Base-by-base conservation (phyloP, 1,140 invertebrate species). In the Zaprionus gabonicus region DNA sequence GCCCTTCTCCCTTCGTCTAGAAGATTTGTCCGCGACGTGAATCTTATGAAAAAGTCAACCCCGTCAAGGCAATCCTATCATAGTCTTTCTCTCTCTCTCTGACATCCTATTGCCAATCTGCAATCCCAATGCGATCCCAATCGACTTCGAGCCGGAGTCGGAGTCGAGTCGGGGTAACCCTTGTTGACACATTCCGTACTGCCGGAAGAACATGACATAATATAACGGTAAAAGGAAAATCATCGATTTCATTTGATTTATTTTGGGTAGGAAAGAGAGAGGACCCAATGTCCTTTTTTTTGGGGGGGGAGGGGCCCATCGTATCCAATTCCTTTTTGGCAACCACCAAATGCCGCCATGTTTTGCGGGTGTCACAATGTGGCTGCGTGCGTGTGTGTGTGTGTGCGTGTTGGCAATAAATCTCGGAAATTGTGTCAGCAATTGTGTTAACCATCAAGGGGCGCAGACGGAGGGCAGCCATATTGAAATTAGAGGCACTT, bases 241-340 rank as follows among this genome's bases (percentile, higher is more conserved):
- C 84, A 87, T 87, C 84, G 84, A 84, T 88, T 87, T 87, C 79
- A 87, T 88, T 87, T 88, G 85, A 88, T 88, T 87, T 84, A 88
- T 87, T 84, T 84, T 51, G 44, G 20, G 3, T 3, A 34, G 31
- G 20, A 3, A 34, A 10, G 31, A 38, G 60, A 2, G 64, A 2
- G 44, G 20, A 27, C 28, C 55, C 55, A 63, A 74, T 72, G 59
- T 63, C 63, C 70, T 56, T 71, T 71, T 44, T 34, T 59, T 38
- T n/a, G 12, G 3, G 7, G 23, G 23, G 23, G 23, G 23, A 23
- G 23, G 1, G 20, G 51, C 7, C 15, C 7, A 4, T n/a, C 38
- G 44, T 12, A 70, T 60, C 38, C 60, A 68, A 68, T 62, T 67
- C 38, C 58, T 67, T 49, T 46, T 68, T 63, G 70, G 20, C 49